Evolutionary conservation across 2,888 invertebrate species (phyloP), one percentile per base, ranked within the genome.

Genomic region (Dryocosmus kuriphilus): DNA sequence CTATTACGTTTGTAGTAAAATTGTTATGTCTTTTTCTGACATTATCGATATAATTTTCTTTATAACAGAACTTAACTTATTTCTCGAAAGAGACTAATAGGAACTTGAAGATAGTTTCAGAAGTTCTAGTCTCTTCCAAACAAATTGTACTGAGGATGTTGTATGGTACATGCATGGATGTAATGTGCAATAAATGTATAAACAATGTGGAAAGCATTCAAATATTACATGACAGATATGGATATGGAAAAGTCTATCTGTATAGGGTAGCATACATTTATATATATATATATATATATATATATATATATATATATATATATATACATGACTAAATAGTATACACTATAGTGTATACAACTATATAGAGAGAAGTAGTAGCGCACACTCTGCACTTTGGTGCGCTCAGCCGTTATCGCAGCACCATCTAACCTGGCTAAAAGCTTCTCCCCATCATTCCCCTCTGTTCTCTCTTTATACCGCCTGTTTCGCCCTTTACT

Each of bases 361-460:
- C 16, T 73, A 57, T 55, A 41, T 16, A 57, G 32, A 16, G 55
- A n/a, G 41, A 62, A 57, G 84, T 83, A 82, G 83, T 77, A 83
- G 79, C 86, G 87, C 86, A 88, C 89, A 88, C 89, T 88, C 88
- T 87, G 89, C 89, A 88, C 89, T 90, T 88, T 84, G 86, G 86
- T 86, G 86, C 85, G 89, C 89, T 27, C 41, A 41, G 65, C 9
- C 89, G 90, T 91, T 91, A 91, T 91, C 91, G 90, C 91, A 88
- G 90, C 91, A 91, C 91, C 90, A 91, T 91, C 91, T 90, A 90
- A 89, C 90, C 88, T 86, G 89, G 89, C 91, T 91, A 91, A 91
- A 91, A 91, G 91, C 91, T 89, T 90, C 90, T 89, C 88, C 88
- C 89, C 90, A 90, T 91, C 90, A 91, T 89, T 87, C 85, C 83